phyloP scores from a whole-genome alignment of 2,797 vertebrate genomes.

The Arnoldichthys spilopterus region DNA sequence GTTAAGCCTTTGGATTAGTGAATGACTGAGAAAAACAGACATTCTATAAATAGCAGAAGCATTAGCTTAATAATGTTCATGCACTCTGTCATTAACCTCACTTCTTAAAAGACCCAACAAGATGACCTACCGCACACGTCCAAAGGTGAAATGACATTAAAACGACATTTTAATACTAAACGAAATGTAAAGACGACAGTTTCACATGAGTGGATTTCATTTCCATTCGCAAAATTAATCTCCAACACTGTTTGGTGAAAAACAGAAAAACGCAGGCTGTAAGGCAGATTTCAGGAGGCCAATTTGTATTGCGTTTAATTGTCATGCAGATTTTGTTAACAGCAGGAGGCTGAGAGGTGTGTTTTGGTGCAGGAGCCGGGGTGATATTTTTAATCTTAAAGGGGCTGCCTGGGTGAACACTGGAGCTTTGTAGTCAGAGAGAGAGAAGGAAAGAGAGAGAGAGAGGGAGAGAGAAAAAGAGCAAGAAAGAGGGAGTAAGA shows the following conservation, averaged over 20 bases:
- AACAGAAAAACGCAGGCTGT: conserved; percentile 14
- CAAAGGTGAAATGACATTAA: not conserved
- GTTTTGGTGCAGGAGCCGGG: not conserved
- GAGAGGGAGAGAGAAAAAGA: not conserved
- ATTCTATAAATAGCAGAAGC: not conserved
- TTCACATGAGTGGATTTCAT: conserved; percentile 17
- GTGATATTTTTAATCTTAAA: conserved; percentile 10
- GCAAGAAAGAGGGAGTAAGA: not conserved
- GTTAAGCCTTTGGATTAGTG: not conserved
- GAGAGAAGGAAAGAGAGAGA: not conserved
- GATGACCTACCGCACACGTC: not conserved
- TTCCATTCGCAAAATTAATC: conserved; percentile 16
- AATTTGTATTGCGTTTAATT: conserved; percentile 34
- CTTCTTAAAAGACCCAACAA: not conserved
- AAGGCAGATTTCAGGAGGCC: conserved; percentile 13
- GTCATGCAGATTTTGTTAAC: conserved; percentile 22
- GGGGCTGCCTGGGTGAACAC: conserved; percentile 13
- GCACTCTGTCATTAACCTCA: not conserved
- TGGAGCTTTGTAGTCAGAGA: conserved; percentile 23
- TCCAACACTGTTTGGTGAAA: conserved; percentile 1
- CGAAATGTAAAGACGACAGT: conserved; percentile 5
- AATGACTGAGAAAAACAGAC: not conserved
- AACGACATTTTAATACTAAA: not conserved
- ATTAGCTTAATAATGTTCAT: not conserved
- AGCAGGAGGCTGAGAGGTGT: not conserved